A percentile compares a stretch with the other conserved stretches of the same genome.
These are phyloP conservation scores for Todus mexicanus DNA, from an alignment of 2,797 vertebrate species.

Conservation along the genomic window DNA sequence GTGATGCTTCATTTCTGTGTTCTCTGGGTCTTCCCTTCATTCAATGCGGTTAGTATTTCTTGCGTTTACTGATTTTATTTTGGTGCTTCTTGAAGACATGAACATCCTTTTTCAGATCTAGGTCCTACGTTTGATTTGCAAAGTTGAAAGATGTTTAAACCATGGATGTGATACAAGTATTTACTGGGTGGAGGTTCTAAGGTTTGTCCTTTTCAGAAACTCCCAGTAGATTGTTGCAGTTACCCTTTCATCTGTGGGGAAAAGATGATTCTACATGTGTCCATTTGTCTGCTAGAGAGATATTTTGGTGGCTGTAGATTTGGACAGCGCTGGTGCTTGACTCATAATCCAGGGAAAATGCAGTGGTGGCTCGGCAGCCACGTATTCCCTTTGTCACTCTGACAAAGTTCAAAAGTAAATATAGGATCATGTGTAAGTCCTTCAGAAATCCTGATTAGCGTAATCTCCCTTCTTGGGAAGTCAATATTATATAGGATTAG, in stretches of 20 bases:
- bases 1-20: background rate
- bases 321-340: background rate
- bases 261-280: background rate
- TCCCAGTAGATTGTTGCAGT: background rate
- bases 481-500: slow-evolving; percentile 10
- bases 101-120: background rate
- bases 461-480: background rate
- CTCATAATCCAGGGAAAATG: background rate
- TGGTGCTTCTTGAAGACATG: background rate
- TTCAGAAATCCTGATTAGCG: slow-evolving; percentile 45
- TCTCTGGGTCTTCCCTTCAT: background rate
- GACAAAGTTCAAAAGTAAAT: background rate
- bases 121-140: background rate
- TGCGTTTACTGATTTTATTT: background rate
- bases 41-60: background rate
- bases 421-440: slow-evolving; percentile 11
- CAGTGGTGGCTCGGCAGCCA: background rate
- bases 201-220: background rate
- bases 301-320: background rate
- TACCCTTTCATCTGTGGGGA: background rate
- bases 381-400: background rate
- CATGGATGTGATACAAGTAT: background rate
- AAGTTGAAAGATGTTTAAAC: background rate
- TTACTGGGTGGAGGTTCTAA: background rate
- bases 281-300: background rate